Evolutionary conservation across 2,797 vertebrate species (phyloP).

Genomic region (Staurois parvus): DNA sequence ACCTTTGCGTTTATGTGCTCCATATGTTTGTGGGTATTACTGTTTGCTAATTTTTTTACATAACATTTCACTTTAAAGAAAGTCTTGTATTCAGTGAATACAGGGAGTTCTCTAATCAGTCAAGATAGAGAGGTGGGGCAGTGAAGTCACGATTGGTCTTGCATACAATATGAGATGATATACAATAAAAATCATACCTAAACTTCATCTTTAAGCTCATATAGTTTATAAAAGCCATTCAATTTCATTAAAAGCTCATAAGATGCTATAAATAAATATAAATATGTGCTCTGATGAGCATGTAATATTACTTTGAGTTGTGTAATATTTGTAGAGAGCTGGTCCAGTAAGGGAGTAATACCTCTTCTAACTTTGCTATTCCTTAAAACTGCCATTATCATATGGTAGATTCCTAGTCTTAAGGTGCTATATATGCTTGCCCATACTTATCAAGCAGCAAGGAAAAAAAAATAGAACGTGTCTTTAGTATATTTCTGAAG

Average conservation of each 20-base stretch:
- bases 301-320: neutral
- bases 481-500: slow-evolving; percentile 40
- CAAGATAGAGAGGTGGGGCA: no score
- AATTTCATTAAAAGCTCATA: neutral
- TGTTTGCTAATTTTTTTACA: no score
- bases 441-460: neutral
- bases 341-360: neutral
- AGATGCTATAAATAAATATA: neutral
- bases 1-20: no score
- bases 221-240: neutral
- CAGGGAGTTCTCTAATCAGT: no score
- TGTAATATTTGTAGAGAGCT: neutral
- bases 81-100: no score
- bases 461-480: slow-evolving; percentile 35
- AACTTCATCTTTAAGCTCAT: no score
- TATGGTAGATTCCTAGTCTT: slow-evolving; percentile 23
- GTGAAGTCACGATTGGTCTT: no score
- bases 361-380: neutral
- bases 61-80: no score
- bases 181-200: no score
- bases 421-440: slow-evolving; percentile 13
- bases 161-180: no score
- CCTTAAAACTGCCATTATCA: neutral
- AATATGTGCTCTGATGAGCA: neutral
- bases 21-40: no score